Percentiles rank a stretch among this genome's conserved stretches.
Conservation (phyloP, 2,797 vertebrate species). For the Sylvia borin region DNA sequence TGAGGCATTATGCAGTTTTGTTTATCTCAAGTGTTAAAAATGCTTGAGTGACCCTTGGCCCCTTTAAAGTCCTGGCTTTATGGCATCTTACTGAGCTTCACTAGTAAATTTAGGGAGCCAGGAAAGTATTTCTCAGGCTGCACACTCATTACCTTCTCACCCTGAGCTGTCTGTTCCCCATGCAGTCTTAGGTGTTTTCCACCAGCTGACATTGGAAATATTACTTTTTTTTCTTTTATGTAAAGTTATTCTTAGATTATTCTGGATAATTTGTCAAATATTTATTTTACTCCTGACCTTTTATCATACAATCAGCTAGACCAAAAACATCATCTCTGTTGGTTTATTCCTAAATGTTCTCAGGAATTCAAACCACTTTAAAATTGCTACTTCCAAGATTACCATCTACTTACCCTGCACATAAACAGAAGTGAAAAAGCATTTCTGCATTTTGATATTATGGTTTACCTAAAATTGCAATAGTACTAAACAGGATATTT, state of each 20-base stretch:
- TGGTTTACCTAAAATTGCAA: background rate
- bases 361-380: background rate
- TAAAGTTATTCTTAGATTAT: background rate
- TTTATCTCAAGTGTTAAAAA: slow-evolving; percentile 38
- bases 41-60: background rate
- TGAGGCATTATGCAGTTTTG: background rate
- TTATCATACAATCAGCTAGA: background rate
- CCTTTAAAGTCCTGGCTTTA: background rate
- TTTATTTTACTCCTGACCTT: background rate
- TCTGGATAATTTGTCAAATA: background rate
- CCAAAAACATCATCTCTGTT: background rate
- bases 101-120: background rate
- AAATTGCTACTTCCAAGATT: background rate
- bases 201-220: background rate
- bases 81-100: background rate
- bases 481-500: background rate
- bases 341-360: background rate
- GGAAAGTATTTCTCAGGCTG: background rate
- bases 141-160: background rate
- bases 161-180: background rate
- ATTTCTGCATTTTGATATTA: background rate
- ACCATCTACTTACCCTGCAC: background rate
- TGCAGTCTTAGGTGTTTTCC: background rate
- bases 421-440: background rate
- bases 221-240: background rate